A percentile compares a stretch with the other conserved stretches of the same genome.
Conservation (phyloP, 2,797 vertebrate species). For the Ataeniobius toweri region DNA sequence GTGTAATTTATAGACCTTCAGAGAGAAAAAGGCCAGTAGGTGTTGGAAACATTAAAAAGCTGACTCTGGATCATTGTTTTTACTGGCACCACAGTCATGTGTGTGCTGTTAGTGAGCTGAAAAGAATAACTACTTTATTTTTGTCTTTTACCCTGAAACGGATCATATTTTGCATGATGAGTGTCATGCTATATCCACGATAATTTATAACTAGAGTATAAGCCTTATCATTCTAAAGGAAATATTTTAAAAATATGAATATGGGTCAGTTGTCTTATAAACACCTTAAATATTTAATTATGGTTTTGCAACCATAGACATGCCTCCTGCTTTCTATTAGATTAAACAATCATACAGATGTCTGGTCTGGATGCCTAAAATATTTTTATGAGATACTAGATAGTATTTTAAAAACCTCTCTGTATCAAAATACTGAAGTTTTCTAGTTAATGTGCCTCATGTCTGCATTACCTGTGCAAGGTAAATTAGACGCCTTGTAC, state of each 20-base stretch:
- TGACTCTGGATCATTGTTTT: not conserved
- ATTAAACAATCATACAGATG: not conserved
- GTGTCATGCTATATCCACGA: not conserved
- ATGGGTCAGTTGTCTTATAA: not conserved
- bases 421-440: not conserved
- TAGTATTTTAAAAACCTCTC: not conserved
- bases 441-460: not conserved
- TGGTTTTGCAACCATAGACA: not conserved
- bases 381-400: not conserved
- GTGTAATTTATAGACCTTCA: conserved; percentile 45
- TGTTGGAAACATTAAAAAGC: not conserved
- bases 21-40: conserved; percentile 31
- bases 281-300: not conserved
- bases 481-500: not conserved
- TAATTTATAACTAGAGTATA: not conserved
- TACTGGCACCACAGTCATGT: not conserved
- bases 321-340: not conserved
- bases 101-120: not conserved
- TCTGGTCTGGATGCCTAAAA: not conserved
- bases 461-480: not conserved
- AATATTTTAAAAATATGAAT: not conserved
- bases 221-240: not conserved
- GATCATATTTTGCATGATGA: not conserved
- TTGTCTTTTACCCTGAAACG: not conserved
- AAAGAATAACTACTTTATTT: not conserved